Evolutionary conservation across 2,113 vertebrate genomes (phyloP).

Genomic region (Callipepla californica): DNA sequence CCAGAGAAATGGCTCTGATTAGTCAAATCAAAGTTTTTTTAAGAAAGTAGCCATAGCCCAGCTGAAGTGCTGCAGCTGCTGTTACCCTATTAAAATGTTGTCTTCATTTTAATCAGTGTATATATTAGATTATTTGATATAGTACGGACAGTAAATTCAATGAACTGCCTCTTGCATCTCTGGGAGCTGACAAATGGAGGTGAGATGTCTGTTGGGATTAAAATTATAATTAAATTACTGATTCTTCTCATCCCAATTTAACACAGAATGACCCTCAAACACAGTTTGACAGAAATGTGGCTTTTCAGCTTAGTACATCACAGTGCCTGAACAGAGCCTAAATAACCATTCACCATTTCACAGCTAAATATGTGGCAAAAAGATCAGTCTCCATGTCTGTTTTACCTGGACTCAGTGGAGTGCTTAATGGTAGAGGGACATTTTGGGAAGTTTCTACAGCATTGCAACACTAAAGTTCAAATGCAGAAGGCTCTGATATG

Average conservation of each 20-base stretch:
- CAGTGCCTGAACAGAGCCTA: background rate
- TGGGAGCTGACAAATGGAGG: background rate
- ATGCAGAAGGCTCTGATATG: background rate
- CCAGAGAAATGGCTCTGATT: slow-evolving; percentile 56
- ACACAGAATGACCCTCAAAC: background rate
- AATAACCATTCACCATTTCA: background rate
- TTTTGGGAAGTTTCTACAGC: background rate
- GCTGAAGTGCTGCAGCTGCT: slow-evolving; percentile 60
- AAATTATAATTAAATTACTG: background rate
- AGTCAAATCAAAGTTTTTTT: slow-evolving; percentile 68
- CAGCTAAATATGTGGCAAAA: background rate
- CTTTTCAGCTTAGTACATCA: background rate
- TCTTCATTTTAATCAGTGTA: slow-evolving; percentile 50
- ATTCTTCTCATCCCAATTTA: background rate
- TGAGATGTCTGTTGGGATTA: background rate
- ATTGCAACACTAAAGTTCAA: background rate
- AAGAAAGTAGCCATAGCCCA: background rate
- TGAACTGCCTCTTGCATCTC: background rate
- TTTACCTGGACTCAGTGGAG: background rate
- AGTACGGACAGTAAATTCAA: background rate
- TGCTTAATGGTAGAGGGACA: background rate
- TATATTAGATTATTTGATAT: slow-evolving; percentile 50
- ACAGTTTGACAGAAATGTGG: background rate
- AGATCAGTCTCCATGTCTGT: background rate
- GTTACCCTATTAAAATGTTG: slow-evolving; percentile 52